Base-by-base conservation (phyloP, 1,140 invertebrate genomes). In the Caerostris darwini region DNA sequence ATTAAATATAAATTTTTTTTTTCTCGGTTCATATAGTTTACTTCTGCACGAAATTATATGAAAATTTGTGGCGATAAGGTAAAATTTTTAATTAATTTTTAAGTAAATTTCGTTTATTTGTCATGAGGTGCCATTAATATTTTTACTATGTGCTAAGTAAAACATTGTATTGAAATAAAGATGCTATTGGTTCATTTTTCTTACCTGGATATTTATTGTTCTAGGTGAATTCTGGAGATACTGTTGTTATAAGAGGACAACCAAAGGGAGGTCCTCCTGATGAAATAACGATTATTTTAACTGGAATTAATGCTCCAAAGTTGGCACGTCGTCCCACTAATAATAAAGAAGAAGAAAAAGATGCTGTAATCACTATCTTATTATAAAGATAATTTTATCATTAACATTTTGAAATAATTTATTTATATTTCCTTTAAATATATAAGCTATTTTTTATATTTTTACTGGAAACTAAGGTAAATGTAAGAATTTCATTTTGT, bases 271-370 rank as follows among this genome's bases (percentile, higher is more conserved):
- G 98, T 8, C 98, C 98, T 56, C 99, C 99, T 93, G 97, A 98
- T 88, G 99, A 99, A 96, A 98, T 98, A 96, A 98, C 98, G 95
- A 97, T 99, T 58, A 98, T 97, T 95, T 97, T 99, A 71, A 98
- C 98, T 57, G 98, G 98, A 95, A 97, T 99, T 85, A 97, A 97
- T 95, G 99, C 99, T 90, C 99, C 99, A 3, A 98, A 99, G 96
- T 96, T 99, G 89, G 99, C 98, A 7, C 97, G 98, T 56, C 95
- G 97, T 95, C 96, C 96, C n/a, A 96, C 95, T 93, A 97, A 97
- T 54, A 97, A 97, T 94, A 97, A 97, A 67, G 96, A 96, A 64
- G 97, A 96, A 95, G 97, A 97, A 19, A 98, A 97, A 96, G 99
- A 99, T 96, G 98, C 99, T 95, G 96, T 96, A 94, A 95, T 56